phyloP scores from a whole-genome alignment of 2,113 vertebrate genomes.

The Dasyornis broadbenti region DNA sequence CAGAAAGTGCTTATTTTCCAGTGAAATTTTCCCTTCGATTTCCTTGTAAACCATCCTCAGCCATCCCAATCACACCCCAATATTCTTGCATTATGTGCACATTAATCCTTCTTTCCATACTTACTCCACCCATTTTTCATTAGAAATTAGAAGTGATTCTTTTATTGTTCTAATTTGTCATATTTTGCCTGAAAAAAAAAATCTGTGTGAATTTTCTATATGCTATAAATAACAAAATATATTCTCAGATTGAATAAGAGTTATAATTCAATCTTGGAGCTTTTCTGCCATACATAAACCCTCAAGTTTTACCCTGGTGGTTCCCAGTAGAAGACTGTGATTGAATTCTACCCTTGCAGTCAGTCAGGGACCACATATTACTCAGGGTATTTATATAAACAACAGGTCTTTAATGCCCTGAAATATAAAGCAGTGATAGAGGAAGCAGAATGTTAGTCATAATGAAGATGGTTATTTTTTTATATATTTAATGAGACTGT shows the following conservation, averaged over 20 bases:
- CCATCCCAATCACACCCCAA: constrained; percentile 48
- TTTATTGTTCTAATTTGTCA: constrained; percentile 62
- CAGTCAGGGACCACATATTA: constrained; percentile 32
- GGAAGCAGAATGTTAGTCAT: constrained; percentile 54
- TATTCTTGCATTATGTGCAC: constrained; percentile 16
- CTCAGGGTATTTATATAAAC: constrained; percentile 38
- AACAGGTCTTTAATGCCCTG: constrained; percentile 52
- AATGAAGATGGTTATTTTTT: constrained; percentile 49
- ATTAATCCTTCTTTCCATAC: constrained; percentile 52
- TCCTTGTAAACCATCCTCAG: constrained; percentile 20
- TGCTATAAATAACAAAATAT: constrained; percentile 61
- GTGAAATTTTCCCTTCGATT: constrained; percentile 65
- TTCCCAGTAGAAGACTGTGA: neutral
- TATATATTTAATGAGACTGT: constrained; percentile 32
- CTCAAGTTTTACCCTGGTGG: constrained; percentile 26
- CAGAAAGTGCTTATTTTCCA: constrained; percentile 53
- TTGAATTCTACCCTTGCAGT: constrained; percentile 51
- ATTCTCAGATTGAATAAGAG: constrained; percentile 46
- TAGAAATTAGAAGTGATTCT: constrained; percentile 60
- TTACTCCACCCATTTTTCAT: constrained; percentile 39
- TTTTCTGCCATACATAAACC: constrained; percentile 61
- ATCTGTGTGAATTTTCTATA: constrained; percentile 29
- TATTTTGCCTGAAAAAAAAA: constrained; percentile 46
- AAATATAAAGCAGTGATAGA: constrained; percentile 55
- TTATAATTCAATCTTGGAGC: constrained; percentile 46